phyloP scores from a whole-genome alignment of 2,113 vertebrate genomes.

The Pseudorhombus dupliciocellatus region DNA sequence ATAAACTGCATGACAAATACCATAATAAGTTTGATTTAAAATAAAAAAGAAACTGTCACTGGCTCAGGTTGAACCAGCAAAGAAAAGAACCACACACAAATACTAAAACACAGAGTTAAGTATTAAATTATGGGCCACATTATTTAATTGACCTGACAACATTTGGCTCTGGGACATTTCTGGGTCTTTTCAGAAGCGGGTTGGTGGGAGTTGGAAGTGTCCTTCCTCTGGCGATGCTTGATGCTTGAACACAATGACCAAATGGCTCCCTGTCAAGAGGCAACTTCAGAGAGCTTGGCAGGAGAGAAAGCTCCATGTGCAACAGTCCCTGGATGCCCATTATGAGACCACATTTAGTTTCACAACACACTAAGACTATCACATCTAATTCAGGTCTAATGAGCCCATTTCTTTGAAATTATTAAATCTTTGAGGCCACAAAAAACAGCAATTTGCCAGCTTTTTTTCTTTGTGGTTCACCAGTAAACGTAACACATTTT shows the following conservation, averaged over 20 bases:
- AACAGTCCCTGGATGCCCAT: constrained; percentile 25
- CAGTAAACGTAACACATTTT: not conserved
- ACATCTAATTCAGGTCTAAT: constrained; percentile 31
- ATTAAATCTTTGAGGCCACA: constrained; percentile 22
- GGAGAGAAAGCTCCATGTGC: constrained; percentile 3
- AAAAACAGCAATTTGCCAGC: not conserved
- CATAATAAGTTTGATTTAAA: not conserved
- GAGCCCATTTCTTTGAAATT: constrained; percentile 25
- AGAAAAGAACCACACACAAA: not conserved
- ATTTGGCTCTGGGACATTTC: not conserved
- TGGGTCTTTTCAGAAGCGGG: constrained; percentile 3
- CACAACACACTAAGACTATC: constrained; percentile 23
- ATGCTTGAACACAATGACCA: constrained; percentile 40
- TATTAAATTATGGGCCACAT: not conserved
- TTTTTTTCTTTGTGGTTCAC: constrained; percentile 2
- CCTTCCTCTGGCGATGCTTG: constrained; percentile 16
- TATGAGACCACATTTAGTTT: constrained; percentile 31
- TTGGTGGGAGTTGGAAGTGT: constrained; percentile 18
- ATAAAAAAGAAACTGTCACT: not conserved
- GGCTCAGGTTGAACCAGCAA: not conserved
- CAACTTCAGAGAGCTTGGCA: constrained; percentile 38
- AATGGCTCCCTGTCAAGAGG: constrained; percentile 23
- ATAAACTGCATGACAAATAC: not conserved
- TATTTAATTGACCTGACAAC: constrained; percentile 10
- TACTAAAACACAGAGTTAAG: not conserved